Evolutionary conservation across 2,888 invertebrate genomes (phyloP), one percentile per base, ranked within the genome.

Genomic region (Caenorhabditis becei): DNA sequence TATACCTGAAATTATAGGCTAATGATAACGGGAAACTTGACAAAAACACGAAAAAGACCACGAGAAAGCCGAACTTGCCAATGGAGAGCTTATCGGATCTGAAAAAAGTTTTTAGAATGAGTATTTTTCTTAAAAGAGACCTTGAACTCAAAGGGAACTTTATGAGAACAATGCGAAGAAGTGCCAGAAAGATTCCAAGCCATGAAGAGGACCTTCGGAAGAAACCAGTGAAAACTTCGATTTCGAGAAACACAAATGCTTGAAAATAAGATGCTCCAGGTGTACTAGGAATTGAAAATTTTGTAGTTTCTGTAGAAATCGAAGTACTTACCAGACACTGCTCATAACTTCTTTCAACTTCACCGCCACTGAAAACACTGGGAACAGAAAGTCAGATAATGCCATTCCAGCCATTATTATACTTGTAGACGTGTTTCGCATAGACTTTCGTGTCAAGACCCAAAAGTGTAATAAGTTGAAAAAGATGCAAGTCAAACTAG

Each of bases 401-500:
- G 49, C 49, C 1, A 49, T 49, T 49, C 49, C 49, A 49, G 49
- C 49, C 49, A 49, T 49, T 18, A 49, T 49, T 2, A 49, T 18
- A 20, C 20, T 49, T 2, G 49, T 49, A 8, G 49, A 49, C 1
- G 49, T 49, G 49, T n/a, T 20, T 3, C 49, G 49, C 49, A 49
- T 49, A n/a, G 49, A 18, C 18, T 49, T 49, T 49, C 20, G 18
- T n/a, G 18, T 18, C 49, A 49, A 18, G 20, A 49, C 20, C 49
- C 5, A 4, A 49, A 49, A 49, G 8, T 49, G 49, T 8, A 49
- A 1, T 1, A 49, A 18, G 49, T 49, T 49, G 2, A 49, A 20
- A 20, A 8, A 8, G 20, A 49, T 20, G 3, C 18, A 4, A 20
- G 20, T 20, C 18, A 49, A 2, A 20, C 18, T 20, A 8, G 20